Base-by-base conservation (phyloP, 2,113 vertebrate genomes). In the Serranochromis macrocephalus region DNA sequence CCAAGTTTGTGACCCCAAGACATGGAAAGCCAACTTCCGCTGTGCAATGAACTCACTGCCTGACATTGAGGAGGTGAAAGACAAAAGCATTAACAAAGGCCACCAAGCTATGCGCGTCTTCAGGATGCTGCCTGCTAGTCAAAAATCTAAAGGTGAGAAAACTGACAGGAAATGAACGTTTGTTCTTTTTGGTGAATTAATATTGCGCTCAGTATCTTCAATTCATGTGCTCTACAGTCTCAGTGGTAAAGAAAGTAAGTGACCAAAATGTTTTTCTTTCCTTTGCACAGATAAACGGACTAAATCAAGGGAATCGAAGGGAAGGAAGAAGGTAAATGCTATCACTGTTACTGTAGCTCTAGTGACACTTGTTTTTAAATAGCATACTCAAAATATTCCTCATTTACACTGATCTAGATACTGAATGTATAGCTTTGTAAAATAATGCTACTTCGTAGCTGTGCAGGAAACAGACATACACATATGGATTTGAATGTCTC, bases 21-120 rank as follows among this genome's bases (percentile, higher is more conserved):
- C 98, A 0, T 99, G 99, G 99, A 99, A 99, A 94, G 98, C 99
- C 7, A 99, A 99, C 88, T 99, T 99, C 82, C 98, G 98, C 47
- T 99, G 98, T 38, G 99, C 99, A 4, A 98, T 99, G 98, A 99
- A 99, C 88, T 99, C 99, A 0, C 94, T 99, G 78, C 98, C 98
- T 1, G 99, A 99, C 94, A 98, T 99, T 0, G 96, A 98, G 85
- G 98, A 99, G 92, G 97, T 99, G 82, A 99, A 98, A 92, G 97
- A 98, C 89, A 96, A 93, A 91, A 99, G 98, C 90, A 42, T 98
- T 86, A 98, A 99, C 95, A 99, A 98, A 90, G 99, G 99, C 40
- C 97, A 97, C 87, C 96, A 96, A 2, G 99, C 99, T 0, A 95
- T 98, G 86, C 96, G 99, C 0, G 98, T 99, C 9, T 99, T 99